Evolutionary conservation across 2,113 vertebrate genomes (phyloP).

Genomic region (Brachyistius frenatus): DNA sequence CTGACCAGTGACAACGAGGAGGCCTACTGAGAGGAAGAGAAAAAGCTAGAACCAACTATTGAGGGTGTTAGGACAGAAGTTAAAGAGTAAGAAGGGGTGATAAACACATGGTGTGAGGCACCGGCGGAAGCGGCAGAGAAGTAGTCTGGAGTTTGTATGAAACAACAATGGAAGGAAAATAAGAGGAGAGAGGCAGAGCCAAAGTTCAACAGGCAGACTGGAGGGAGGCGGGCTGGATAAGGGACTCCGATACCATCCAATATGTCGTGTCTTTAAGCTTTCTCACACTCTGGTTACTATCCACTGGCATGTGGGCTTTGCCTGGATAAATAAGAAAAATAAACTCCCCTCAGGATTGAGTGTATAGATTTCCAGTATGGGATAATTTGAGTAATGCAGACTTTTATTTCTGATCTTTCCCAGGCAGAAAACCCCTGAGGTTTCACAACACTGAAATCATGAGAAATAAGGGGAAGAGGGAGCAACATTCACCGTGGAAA

Average conservation of each 20-base stretch:
- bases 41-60: conserved; percentile 28
- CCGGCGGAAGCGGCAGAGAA: conserved; percentile 34
- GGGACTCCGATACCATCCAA: conserved; percentile 29
- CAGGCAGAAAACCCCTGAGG: conserved; percentile 12
- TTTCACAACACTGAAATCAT: conserved; percentile 40
- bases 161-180: conserved; percentile 66
- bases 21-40: conserved; percentile 3
- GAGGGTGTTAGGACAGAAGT: background rate
- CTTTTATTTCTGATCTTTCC: conserved; percentile 14
- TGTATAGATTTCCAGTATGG: background rate
- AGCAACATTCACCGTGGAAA: background rate
- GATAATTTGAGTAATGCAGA: background rate
- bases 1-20: conserved; percentile 44
- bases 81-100: conserved; percentile 11
- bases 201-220: conserved; percentile 62
- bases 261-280: conserved; percentile 38
- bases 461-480: conserved; percentile 9
- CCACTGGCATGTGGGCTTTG: conserved; percentile 12
- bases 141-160: conserved; percentile 15
- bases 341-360: conserved; percentile 8
- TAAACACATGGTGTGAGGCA: conserved; percentile 37
- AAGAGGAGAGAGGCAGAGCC: conserved; percentile 9
- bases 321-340: conserved; percentile 45
- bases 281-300: conserved; percentile 50
- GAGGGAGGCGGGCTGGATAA: conserved; percentile 47